Base-by-base conservation (phyloP, 1,140 invertebrate species). In the Xylocopa sonorina region DNA sequence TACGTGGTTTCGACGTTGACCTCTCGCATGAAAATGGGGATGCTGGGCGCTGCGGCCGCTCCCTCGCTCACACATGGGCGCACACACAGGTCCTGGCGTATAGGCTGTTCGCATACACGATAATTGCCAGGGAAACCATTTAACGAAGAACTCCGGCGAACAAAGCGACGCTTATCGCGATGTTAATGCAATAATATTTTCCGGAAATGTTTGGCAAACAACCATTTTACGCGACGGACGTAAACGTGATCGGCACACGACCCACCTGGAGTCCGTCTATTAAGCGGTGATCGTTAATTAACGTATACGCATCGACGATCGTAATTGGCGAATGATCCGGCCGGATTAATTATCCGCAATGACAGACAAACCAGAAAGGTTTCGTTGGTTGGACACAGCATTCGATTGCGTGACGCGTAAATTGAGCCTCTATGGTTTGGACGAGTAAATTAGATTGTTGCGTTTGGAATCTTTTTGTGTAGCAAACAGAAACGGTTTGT, bases 271-370 rank as follows among this genome's bases (percentile, higher is more conserved):
- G 21, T 50, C 6, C 24, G 18, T 83, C 51, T 24, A 80, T 83
- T 73, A 83, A 71, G 38, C 57, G 57, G 7, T 27, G 62, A 76
- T 76, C 72, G 81, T 80, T 82, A 84, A 84, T 83, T 80, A 80
- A 74, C 60, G 32, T 27, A 66, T 34, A 80, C 46, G n/a, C 53
- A 75, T 82, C 69, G 58, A 16, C 46, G 38, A 51, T 71, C 50
- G 58, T 41, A 72, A 84, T 84, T 72, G 53, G 16, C 18, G n/a
- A 41, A 55, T 29, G 57, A 84, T 76, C 41, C 62, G n/a, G 32
- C 10, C n/a, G 63, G 62, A 69, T 73, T 84, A 83, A 84, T 84
- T 75, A 79, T 64, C 46, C 58, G 16, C 29, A 57, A 64, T 32
- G 60, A 51, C 58, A 58, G 48, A 10, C 16, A 58, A 18, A 34